Conservation (phyloP, 2,113 vertebrate genomes). For the Rhinoderma darwinii region DNA sequence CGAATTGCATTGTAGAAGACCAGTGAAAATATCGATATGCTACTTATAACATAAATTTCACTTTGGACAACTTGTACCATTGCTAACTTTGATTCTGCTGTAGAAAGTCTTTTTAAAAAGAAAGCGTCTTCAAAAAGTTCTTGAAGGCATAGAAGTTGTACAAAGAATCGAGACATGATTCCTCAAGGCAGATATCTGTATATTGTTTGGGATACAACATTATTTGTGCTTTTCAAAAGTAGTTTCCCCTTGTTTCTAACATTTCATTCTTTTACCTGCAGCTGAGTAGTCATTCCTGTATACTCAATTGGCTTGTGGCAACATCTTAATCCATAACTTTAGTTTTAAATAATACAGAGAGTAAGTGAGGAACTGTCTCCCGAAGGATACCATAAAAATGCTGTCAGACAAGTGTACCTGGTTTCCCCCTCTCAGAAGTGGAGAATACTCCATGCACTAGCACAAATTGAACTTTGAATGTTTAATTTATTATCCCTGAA, state of each 20-base stretch:
- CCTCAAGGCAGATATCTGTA: conserved; percentile 42
- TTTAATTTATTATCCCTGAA: conserved; percentile 54
- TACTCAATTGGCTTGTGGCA: conserved; percentile 53
- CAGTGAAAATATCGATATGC: not conserved
- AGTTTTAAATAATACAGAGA: conserved; percentile 55
- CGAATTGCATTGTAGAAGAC: not conserved
- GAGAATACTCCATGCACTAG: conserved; percentile 39
- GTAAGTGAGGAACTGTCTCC: conserved; percentile 46
- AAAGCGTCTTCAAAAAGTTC: conserved; percentile 12
- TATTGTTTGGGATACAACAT: conserved; percentile 12
- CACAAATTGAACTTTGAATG: conserved; percentile 56
- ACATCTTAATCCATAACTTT: conserved; percentile 55
- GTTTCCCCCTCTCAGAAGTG: conserved; percentile 44
- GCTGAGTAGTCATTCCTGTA: conserved; percentile 42
- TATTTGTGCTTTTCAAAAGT: conserved; percentile 34
- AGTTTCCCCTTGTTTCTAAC: conserved; percentile 22
- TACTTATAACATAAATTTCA: not conserved
- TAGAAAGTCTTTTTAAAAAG: not conserved
- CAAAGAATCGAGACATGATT: conserved; percentile 19
- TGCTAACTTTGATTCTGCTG: not conserved
- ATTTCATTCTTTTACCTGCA: conserved; percentile 38
- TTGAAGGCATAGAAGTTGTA: conserved; percentile 14
- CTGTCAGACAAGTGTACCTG: conserved; percentile 52
- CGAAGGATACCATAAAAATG: conserved; percentile 44
- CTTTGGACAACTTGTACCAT: not conserved